phyloP scores from a whole-genome alignment of 2,113 vertebrate species.

The Corvus moneduloides region DNA sequence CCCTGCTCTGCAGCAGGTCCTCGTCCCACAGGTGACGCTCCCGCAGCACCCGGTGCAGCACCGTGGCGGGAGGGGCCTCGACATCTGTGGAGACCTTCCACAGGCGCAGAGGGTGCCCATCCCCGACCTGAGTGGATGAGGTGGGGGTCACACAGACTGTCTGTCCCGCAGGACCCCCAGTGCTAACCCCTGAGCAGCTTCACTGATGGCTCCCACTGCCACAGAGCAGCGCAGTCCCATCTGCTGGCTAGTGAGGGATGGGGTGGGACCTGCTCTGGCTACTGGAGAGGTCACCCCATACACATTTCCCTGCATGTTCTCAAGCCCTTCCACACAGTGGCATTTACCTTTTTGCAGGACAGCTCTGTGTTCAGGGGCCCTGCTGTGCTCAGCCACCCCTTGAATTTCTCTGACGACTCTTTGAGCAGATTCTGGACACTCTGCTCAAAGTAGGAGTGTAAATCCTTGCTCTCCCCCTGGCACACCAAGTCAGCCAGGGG shows the following conservation, averaged over 20 bases:
- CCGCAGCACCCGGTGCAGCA: conserved; percentile 82
- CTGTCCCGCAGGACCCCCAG: background rate
- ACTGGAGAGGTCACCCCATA: background rate
- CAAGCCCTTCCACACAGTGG: background rate
- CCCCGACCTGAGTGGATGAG: conserved; percentile 66
- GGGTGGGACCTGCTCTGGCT: background rate
- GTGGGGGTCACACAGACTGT: background rate
- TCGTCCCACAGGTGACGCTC: conserved; percentile 88
- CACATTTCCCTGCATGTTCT: accelerated
- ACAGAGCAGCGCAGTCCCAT: accelerated
- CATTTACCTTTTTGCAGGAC: conserved; percentile 81
- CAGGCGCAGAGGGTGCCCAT: conserved; percentile 78
- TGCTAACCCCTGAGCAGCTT: accelerated
- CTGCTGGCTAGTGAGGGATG: background rate
- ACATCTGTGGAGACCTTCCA: conserved; percentile 83
- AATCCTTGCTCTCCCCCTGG: conserved; percentile 61
- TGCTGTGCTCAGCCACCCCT: conserved; percentile 74
- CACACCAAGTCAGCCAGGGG: conserved; percentile 67
- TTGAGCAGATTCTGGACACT: conserved; percentile 76
- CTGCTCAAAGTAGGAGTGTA: conserved; percentile 75
- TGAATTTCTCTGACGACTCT: conserved; percentile 79
- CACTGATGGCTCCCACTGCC: background rate
- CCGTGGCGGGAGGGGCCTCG: conserved; percentile 72
- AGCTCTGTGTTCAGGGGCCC: conserved; percentile 80
- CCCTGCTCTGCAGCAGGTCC: conserved; percentile 81